Evolutionary conservation across 2,888 invertebrate species (phyloP), one percentile per base, ranked within the genome.

Genomic region (Ennomos erosarius): DNA sequence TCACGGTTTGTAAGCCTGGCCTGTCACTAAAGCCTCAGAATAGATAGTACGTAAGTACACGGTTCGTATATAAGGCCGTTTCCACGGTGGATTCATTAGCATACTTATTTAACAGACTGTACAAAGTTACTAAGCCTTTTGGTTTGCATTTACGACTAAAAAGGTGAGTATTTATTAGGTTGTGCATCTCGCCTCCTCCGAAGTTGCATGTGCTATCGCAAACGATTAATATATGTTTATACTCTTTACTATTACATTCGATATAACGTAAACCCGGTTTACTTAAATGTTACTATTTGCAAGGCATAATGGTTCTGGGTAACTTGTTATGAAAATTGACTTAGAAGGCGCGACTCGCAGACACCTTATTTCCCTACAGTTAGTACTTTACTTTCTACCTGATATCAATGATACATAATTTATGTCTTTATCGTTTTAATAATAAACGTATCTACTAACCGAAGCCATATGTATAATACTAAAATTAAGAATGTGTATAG

Each of bases 261-360:
- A 13, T 45, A 11, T 9, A 44, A 59, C 53, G 49, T 39, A 59
- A 53, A 35, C 9, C 10, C 35, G 37, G n/a, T 38, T 34, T 10
- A n/a, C 43, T 34, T 10, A n/a, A 26, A n/a, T n/a, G n/a, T n/a
- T 9, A 34, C 46, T 50, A 55, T 51, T 59, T 59, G 51, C 59
- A 55, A 59, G 51, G 47, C 4, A 26, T 45, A 55, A 43, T 38
- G 43, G 42, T 40, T 42, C 10, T 8, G 35, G 38, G 43, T 39
- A 48, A 60, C 55, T 60, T 60, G 59, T 51, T 52, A 60, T 59
- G 55, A 43, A 60, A 60, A 60, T 60, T 13, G 13, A 34, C 43
- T 55, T 16, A 38, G 40, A 8, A 47, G 59, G 59, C 46, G 51
- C 38, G 51, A 47, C 59, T 58, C 35, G 49, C 50, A 47, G 47